A percentile compares a stretch with the other conserved stretches of the same genome.
Conservation (phyloP, 2,888 invertebrate genomes). For the Trissolcus japonicus region DNA sequence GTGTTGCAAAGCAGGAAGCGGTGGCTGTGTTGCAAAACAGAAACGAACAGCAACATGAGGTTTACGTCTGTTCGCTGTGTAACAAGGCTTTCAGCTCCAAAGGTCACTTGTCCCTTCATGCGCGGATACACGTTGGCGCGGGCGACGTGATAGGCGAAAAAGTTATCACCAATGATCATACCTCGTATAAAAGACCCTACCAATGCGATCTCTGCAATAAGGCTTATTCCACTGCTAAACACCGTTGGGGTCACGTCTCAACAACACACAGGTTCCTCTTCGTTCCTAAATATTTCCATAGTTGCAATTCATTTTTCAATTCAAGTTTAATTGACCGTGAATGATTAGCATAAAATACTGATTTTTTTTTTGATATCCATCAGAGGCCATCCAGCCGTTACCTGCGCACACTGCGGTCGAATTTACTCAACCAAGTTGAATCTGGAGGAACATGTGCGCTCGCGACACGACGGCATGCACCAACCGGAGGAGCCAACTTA, state of each 20-base stretch:
- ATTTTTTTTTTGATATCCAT: slow-evolving; percentile 60
- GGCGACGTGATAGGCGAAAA: slow-evolving; percentile 74
- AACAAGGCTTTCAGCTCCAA: slow-evolving; percentile 76
- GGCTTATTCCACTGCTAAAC: slow-evolving; percentile 76
- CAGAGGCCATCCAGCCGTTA: slow-evolving; percentile 76
- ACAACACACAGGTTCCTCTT: slow-evolving; percentile 71
- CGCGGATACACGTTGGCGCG: slow-evolving; percentile 74
- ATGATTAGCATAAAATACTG: background rate
- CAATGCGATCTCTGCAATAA: slow-evolving; percentile 77
- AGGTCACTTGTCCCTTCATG: slow-evolving; percentile 75
- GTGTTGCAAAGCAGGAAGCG: slow-evolving; percentile 48
- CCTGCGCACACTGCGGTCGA: slow-evolving; percentile 74
- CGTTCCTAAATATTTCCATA: too few relatives aligned
- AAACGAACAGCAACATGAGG: slow-evolving; percentile 71
- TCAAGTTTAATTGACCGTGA: too few relatives aligned
- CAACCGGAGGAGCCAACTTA: slow-evolving; percentile 64
- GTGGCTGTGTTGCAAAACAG: slow-evolving; percentile 54
- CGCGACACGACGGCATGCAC: slow-evolving; percentile 72
- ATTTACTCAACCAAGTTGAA: slow-evolving; percentile 76
- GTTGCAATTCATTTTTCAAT: too few relatives aligned
- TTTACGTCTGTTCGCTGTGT: slow-evolving; percentile 75
- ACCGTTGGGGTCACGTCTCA: slow-evolving; percentile 77
- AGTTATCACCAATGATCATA: slow-evolving; percentile 75
- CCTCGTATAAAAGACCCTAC: slow-evolving; percentile 75
- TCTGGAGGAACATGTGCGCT: slow-evolving; percentile 76